These are phyloP conservation scores for Tricholauxania praeusta DNA, from an alignment of 2,888 invertebrate genomes.

Conservation along the genomic window DNA sequence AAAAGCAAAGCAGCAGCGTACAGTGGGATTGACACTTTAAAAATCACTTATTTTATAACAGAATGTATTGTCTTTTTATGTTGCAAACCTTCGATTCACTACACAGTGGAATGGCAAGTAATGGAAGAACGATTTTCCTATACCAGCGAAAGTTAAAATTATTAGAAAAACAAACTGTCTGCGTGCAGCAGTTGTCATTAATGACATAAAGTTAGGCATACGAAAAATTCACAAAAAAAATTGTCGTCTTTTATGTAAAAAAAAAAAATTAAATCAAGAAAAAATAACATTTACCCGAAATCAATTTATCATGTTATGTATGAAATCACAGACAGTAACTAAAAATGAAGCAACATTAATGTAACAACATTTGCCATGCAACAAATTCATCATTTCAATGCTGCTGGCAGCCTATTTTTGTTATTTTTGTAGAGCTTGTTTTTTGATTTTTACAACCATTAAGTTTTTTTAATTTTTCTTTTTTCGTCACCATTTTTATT, in stretches of 20 bases:
- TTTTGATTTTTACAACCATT: neutral
- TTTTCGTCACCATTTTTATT: conserved; percentile 13
- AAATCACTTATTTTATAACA: no score
- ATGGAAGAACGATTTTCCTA: neutral
- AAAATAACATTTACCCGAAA: neutral
- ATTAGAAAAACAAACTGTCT: conserved; percentile 10
- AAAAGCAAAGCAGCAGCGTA: no score
- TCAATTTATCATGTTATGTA: neutral
- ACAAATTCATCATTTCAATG: neutral
- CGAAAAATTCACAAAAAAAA: neutral
- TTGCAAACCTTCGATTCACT: neutral
- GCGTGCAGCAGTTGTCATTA: conserved; percentile 24
- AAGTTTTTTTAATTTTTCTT: conserved; percentile 30
- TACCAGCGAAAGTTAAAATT: conserved; percentile 14
- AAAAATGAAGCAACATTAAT: no score
- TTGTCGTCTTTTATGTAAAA: no score
- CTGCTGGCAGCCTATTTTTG: no score
- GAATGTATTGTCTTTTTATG: no score
- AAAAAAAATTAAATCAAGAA: neutral
- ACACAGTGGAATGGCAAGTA: neutral
- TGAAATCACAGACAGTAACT: no score
- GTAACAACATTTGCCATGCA: neutral
- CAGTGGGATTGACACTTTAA: no score
- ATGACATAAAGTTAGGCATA: conserved; percentile 20
- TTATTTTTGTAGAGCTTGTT: neutral